These are phyloP conservation scores for Trissolcus japonicus DNA, from an alignment of 2,888 invertebrate species.

Conservation along the genomic window DNA sequence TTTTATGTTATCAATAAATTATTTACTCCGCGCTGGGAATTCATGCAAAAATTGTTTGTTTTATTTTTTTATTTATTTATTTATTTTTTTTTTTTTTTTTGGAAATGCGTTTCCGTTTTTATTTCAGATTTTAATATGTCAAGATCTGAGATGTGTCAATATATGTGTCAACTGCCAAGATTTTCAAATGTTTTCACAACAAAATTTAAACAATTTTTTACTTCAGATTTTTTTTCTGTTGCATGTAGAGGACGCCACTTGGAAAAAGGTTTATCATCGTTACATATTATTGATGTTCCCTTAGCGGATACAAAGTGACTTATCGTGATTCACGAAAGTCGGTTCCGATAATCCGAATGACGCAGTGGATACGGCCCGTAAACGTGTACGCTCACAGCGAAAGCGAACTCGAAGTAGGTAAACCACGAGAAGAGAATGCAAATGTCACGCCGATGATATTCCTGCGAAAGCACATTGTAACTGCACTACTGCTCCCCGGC, in stretches of 20 bases:
- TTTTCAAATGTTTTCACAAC: too few relatives aligned
- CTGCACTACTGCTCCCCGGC: slow-evolving; percentile 57
- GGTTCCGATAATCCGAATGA: slow-evolving; percentile 26
- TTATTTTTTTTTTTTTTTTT: too few relatives aligned
- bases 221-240: too few relatives aligned
- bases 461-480: slow-evolving; percentile 58
- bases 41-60: too few relatives aligned
- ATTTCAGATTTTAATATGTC: too few relatives aligned
- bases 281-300: background rate
- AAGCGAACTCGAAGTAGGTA: slow-evolving; percentile 59
- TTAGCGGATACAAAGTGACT: slow-evolving; percentile 23
- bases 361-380: slow-evolving; percentile 13
- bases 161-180: too few relatives aligned
- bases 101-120: too few relatives aligned
- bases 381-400: slow-evolving; percentile 35
- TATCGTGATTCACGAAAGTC: slow-evolving; percentile 37
- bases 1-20: too few relatives aligned
- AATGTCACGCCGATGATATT: slow-evolving; percentile 61
- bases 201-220: too few relatives aligned
- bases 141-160: too few relatives aligned
- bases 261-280: background rate
- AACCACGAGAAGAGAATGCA: slow-evolving; percentile 59
- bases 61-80: too few relatives aligned
- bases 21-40: too few relatives aligned
- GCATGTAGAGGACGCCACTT: background rate